phyloP scores from a whole-genome alignment of 1,140 invertebrate genomes.

The Monochamus saltuarius region DNA sequence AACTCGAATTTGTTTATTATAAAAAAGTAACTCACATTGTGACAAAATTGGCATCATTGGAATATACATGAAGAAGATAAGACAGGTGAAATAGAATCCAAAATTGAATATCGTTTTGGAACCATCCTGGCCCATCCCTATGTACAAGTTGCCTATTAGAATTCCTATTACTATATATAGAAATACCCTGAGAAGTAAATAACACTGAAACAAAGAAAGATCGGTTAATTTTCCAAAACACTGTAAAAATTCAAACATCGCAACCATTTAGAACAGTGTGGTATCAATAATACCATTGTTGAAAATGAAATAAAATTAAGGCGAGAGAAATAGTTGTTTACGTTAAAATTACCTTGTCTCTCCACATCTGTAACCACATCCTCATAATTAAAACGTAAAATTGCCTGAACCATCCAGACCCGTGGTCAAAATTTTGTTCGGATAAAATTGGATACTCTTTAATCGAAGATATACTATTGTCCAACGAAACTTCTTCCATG shows the following conservation, averaged over 20 bases:
- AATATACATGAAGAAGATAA: conserved; percentile 76
- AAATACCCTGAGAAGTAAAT: conserved; percentile 67
- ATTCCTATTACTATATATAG: conserved; percentile 70
- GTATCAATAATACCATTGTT: too few species aligned
- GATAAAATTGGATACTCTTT: background rate
- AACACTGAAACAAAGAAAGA: conserved; percentile 59
- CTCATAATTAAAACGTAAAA: conserved; percentile 65
- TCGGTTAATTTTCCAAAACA: conserved; percentile 17
- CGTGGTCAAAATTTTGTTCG: conserved; percentile 13
- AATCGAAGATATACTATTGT: conserved; percentile 5
- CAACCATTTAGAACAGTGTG: too few species aligned
- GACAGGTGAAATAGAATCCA: conserved; percentile 75
- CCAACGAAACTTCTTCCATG: conserved; percentile 1
- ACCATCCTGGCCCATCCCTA: conserved; percentile 72
- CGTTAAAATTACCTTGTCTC: conserved; percentile 64
- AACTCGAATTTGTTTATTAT: too few species aligned
- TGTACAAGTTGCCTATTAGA: conserved; percentile 68
- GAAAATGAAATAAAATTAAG: background rate
- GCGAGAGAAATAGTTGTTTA: too few species aligned
- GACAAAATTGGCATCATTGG: conserved; percentile 77
- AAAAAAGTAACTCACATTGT: conserved; percentile 62
- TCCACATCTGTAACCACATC: conserved; percentile 70
- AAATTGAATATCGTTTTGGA: conserved; percentile 81
- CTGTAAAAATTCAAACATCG: too few species aligned
- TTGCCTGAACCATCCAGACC: conserved; percentile 52